Evolutionary conservation across 2,113 vertebrate genomes (phyloP).

Genomic region (Pitta sordida): DNA sequence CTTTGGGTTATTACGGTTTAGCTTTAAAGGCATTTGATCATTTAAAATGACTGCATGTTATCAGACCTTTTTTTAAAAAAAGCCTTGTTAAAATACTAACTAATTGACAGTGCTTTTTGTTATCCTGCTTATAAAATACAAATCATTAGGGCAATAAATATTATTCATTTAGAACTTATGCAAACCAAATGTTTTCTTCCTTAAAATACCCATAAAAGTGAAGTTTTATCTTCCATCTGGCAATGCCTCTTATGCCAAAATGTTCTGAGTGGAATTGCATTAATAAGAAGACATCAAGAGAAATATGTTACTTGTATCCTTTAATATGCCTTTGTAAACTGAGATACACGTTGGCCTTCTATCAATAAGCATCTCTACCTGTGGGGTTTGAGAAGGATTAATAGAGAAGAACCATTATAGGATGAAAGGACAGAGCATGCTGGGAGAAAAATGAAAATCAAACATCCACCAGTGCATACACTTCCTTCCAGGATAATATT

Average conservation of each 20-base stretch:
- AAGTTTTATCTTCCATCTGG: constrained; percentile 77
- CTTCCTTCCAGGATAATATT: constrained; percentile 75
- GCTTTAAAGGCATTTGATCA: constrained; percentile 5
- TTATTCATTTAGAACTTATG: constrained; percentile 67
- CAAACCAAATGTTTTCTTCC: constrained; percentile 73
- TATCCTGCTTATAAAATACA: constrained; percentile 66
- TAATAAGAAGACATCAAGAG: constrained; percentile 74
- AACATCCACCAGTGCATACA: constrained; percentile 68
- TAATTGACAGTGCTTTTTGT: constrained; percentile 67
- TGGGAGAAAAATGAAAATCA: constrained; percentile 79
- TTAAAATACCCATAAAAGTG: constrained; percentile 64
- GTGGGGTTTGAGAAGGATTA: constrained; percentile 72
- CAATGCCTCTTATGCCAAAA: constrained; percentile 69
- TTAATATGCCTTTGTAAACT: constrained; percentile 70
- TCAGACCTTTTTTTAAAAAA: neutral
- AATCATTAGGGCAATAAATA: constrained; percentile 68
- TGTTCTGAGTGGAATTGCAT: constrained; percentile 69
- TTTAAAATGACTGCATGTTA: constrained; percentile 28
- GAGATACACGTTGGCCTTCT: constrained; percentile 60
- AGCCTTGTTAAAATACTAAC: constrained; percentile 53
- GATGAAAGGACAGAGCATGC: constrained; percentile 73
- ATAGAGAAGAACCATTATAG: constrained; percentile 69
- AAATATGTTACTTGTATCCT: constrained; percentile 72
- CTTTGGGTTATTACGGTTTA: constrained; percentile 33
- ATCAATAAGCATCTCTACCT: constrained; percentile 78